Percentiles rank a stretch among this genome's conserved stretches.
These are phyloP conservation scores for Parochlus steinenii DNA, from an alignment of 2,888 invertebrate genomes.

Conservation along the genomic window DNA sequence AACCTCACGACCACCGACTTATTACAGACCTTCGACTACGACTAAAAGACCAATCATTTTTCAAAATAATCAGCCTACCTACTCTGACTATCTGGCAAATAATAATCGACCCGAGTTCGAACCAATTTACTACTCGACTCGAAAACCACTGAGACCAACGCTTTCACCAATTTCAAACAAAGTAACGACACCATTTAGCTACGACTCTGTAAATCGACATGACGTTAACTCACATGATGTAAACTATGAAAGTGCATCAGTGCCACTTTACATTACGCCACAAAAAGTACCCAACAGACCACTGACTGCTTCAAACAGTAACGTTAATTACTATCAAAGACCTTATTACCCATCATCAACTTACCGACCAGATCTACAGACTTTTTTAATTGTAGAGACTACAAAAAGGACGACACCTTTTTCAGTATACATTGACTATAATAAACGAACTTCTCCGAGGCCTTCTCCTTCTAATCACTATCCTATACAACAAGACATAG, in stretches of 20 bases:
- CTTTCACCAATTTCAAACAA: slow-evolving; percentile 6
- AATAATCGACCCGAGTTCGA: not conserved
- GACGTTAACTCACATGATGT: too few relatives aligned
- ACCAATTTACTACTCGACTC: not conserved
- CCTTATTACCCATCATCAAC: slow-evolving; percentile 19
- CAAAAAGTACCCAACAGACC: slow-evolving; percentile 25
- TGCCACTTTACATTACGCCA: slow-evolving; percentile 17
- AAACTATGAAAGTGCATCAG: slow-evolving; percentile 7
- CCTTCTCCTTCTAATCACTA: too few relatives aligned
- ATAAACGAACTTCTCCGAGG: not conserved
- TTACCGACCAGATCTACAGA: slow-evolving; percentile 12
- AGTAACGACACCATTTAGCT: slow-evolving; percentile 15
- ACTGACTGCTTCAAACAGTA: slow-evolving; percentile 25
- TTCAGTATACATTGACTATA: too few relatives aligned
- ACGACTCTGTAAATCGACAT: slow-evolving; percentile 9
- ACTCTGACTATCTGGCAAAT: too few relatives aligned
- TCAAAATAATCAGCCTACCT: slow-evolving; percentile 9
- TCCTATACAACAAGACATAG: not conserved
- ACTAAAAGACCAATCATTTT: slow-evolving; percentile 8
- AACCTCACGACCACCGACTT: slow-evolving; percentile 5
- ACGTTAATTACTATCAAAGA: slow-evolving; percentile 15
- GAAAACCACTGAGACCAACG: not conserved
- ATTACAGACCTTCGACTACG: slow-evolving; percentile 1
- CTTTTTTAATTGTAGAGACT: slow-evolving; percentile 13
- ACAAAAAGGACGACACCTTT: slow-evolving; percentile 14